Conservation (phyloP, 2,113 vertebrate species). For the Toxostoma redivivum region DNA sequence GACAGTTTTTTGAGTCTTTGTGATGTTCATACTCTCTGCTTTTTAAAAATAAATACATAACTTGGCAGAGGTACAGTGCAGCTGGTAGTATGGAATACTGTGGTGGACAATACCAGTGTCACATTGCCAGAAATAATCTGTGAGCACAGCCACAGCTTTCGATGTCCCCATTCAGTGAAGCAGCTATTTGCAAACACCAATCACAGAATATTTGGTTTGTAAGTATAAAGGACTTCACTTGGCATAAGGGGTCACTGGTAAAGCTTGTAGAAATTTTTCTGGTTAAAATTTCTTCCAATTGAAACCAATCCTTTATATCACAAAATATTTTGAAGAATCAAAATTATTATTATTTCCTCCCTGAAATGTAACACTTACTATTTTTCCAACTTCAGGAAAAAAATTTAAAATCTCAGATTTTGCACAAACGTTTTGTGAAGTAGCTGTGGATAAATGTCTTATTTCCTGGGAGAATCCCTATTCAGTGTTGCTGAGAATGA, state of each 20-base stretch:
- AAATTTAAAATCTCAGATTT: neutral
- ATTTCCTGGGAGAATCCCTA: neutral
- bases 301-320: neutral
- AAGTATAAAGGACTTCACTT: neutral
- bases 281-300: neutral
- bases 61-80: neutral
- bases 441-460: neutral
- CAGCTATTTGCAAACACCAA: neutral
- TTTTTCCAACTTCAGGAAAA: neutral
- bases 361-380: neutral
- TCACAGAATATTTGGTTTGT: neutral
- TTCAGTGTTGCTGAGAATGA: neutral
- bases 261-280: neutral
- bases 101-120: neutral
- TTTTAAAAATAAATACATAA: constrained; percentile 23
- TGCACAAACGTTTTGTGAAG: neutral
- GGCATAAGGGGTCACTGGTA: neutral
- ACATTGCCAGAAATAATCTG: neutral
- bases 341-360: neutral
- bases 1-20: neutral
- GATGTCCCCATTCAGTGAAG: neutral
- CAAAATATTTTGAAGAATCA: neutral
- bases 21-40: neutral
- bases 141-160: neutral
- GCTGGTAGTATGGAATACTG: neutral